Evolutionary conservation across 2,113 vertebrate species (phyloP), one percentile per base, ranked within the genome.

Genomic region (Uropsilus gracilis): DNA sequence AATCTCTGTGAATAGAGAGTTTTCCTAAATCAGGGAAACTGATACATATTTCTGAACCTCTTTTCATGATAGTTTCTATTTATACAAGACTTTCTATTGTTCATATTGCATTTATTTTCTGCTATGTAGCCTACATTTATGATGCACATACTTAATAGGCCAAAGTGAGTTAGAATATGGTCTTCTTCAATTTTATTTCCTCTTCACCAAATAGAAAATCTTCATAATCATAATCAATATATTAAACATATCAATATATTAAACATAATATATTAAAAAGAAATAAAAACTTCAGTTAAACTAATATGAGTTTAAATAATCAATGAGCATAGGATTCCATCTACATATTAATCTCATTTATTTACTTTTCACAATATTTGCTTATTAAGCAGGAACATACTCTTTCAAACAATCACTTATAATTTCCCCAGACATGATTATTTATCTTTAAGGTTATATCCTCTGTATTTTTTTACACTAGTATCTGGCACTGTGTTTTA

Each of bases 11-110:
- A 73, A 89, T 66, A 76, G 13, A 73, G 17, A 68, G 0, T 83
- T 55, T 55, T 28, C 68, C 39, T 96, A 73, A 86, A 75, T 90
- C 6, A 5, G 34, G 61, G 66, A 89, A 89, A 48, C 68, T 87
- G 89, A 77, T 68, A 75, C 2, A 32, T 64, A 86, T 85, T 87
- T 76, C 73, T 92, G 20, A 6, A 55, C 66, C 39, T 77, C 20
- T 81, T 64, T 87, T 85, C 63, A 64, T 82, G 69, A 42, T 4
- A 73, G 11, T 83, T 90, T 87, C 86, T 96, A 50, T 75, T 91
- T 84, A 78, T 46, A 93, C 46, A 91, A 81, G 57, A 0, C 7
- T 44, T 93, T 88, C 48, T 83, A 26, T 81, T 81, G 6, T 50
- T 80, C 50, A 81, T n/a, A 44, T 30, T 93, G 3, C 6, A 57